Conservation (phyloP, 2,888 invertebrate genomes). For the Drosophila crucigera region DNA sequence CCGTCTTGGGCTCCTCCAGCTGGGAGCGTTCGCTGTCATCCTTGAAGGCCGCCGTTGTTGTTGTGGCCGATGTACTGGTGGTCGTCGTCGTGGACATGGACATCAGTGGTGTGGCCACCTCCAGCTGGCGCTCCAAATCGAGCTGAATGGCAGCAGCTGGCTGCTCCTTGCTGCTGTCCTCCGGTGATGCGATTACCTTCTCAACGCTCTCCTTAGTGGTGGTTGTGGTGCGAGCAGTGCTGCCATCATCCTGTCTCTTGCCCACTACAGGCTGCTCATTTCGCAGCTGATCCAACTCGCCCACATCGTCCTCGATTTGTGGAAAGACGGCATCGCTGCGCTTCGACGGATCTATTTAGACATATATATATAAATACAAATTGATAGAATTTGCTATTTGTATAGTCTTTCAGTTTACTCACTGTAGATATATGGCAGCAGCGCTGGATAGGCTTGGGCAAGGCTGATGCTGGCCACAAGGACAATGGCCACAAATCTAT, state of each 20-base stretch:
- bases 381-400: not conserved
- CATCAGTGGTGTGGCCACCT: conserved; percentile 79
- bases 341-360: conserved; percentile 53
- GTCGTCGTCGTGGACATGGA: conserved; percentile 68
- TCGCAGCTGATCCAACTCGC: conserved; percentile 85
- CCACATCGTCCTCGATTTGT: conserved; percentile 86
- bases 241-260: conserved; percentile 62
- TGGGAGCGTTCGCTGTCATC: conserved; percentile 69
- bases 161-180: conserved; percentile 40
- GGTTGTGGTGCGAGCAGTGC: conserved; percentile 62
- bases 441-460: conserved; percentile 80
- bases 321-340: conserved; percentile 51
- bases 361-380: not conserved
- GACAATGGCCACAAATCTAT: conserved; percentile 73
- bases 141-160: conserved; percentile 4
- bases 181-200: conserved; percentile 61
- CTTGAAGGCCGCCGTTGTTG: conserved; percentile 71
- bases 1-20: conserved; percentile 70
- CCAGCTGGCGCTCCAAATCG: conserved; percentile 82
- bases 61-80: conserved; percentile 67
- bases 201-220: conserved; percentile 66
- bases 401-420: conserved; percentile 29
- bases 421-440: conserved; percentile 74
- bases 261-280: conserved; percentile 35
- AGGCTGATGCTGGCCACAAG: conserved; percentile 74